Conservation (phyloP, 1,140 invertebrate species). For the Archivesica marissinica region DNA sequence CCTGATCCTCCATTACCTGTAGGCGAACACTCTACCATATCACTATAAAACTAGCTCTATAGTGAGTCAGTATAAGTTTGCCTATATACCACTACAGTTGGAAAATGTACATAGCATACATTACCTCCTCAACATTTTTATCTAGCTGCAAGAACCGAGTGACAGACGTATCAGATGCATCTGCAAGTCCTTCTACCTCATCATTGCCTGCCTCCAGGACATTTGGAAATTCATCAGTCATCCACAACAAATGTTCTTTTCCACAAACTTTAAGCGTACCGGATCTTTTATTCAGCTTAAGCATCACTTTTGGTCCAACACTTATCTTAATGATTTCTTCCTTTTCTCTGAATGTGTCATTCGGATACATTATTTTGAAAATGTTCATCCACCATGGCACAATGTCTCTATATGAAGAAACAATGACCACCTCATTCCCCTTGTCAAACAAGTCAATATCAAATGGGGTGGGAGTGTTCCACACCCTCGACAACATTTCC, state of each 20-base stretch:
- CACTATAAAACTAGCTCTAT: no score
- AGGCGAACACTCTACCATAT: no score
- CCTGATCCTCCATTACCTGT: no score
- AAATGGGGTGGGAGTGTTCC: conserved; percentile 78
- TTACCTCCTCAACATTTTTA: conserved; percentile 80
- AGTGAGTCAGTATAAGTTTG: no score
- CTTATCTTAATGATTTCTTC: conserved; percentile 78
- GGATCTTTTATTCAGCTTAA: conserved; percentile 77
- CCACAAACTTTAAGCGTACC: conserved; percentile 74
- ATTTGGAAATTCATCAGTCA: conserved; percentile 77
- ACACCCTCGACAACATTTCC: conserved; percentile 75
- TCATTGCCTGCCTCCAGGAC: conserved; percentile 78
- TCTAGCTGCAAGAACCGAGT: conserved; percentile 79
- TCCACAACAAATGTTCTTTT: conserved; percentile 79
- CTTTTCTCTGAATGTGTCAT: conserved; percentile 78
- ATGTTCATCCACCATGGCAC: conserved; percentile 77
- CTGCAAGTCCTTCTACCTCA: conserved; percentile 72
- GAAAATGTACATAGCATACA: no score
- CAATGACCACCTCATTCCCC: conserved; percentile 77
- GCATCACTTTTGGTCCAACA: conserved; percentile 71
- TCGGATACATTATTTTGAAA: conserved; percentile 74
- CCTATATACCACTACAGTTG: no score
- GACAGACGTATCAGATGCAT: conserved; percentile 78
- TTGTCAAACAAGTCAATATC: conserved; percentile 81
- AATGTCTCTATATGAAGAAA: conserved; percentile 73